Base-by-base conservation (phyloP, 2,113 vertebrate species). In the Pteruthius melanotis region DNA sequence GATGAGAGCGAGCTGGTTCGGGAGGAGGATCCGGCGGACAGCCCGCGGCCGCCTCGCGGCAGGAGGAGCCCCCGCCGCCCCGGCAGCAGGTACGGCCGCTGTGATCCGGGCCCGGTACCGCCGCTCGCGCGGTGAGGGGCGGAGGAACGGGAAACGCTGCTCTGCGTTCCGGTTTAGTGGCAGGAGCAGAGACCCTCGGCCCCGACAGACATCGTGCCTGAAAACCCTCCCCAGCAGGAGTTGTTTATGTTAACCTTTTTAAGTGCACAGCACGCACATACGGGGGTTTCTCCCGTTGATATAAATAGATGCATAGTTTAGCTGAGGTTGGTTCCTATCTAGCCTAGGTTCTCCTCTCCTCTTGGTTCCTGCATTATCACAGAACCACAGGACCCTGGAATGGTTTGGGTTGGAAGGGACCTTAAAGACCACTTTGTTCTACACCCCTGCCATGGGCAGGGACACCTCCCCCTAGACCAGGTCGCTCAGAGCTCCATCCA, bases 1-100 rank as follows among this genome's bases (percentile, higher is more conserved):
- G 99, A 99, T 78, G 97, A 99, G 59, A 99, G 98, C 81, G 98
- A 99, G 88, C 98, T 99, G 97, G 98, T 98, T 69, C 98, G 97
- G 77, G 87, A 89, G 95, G 99, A 99, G 84, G 98, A 98, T 35
- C 97, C 97, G 53, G 97, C 81, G 31, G 98, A 79, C 27, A 83
- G 90, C 59, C 90, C 87, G 42, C 81, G 72, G 69, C 81, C 90
- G 15, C 15, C 72, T 59, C 72, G 97, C 90, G 94, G 96, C 87
- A 97, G 94, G 92, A 98, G 97, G 72, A 81, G 64, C 47, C 69
- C 83, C 26, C 95, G 98, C 60, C 94, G 90, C 23, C 82, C 97
- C 35, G 22, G 59, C 56, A 69, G 97, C 93, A 98, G 98, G 98
- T 98, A 97, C 95, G 83, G 45, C 84, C 21, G 40, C 72, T 1